phyloP scores from a whole-genome alignment of 1,140 invertebrate species.

The Elymnias hypermnestra region DNA sequence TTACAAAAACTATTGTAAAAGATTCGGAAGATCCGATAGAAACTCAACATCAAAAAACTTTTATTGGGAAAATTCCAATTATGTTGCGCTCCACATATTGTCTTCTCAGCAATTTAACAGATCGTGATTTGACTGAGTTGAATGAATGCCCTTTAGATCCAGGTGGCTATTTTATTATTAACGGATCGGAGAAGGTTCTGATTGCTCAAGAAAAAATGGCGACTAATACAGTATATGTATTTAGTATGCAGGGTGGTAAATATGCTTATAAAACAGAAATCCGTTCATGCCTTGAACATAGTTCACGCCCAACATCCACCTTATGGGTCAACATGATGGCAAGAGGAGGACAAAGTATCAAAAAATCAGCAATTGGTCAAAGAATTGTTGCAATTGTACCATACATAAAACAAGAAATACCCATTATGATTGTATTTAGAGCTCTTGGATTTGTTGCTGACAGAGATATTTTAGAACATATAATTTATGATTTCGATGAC shows the following conservation, averaged over 20 bases:
- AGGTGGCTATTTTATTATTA: slow-evolving; percentile 97
- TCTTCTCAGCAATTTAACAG: slow-evolving; percentile 92
- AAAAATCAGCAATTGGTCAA: slow-evolving; percentile 98
- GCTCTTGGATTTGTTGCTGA: slow-evolving; percentile 99
- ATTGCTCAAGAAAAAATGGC: slow-evolving; percentile 99
- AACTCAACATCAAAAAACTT: slow-evolving; percentile 97
- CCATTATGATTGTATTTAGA: slow-evolving; percentile 98
- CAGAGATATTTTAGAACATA: slow-evolving; percentile 98
- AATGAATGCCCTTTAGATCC: slow-evolving; percentile 99
- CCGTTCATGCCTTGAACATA: slow-evolving; percentile 96
- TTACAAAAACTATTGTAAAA: slow-evolving; percentile 95
- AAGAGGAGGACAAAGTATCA: slow-evolving; percentile 94
- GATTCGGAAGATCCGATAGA: slow-evolving; percentile 94
- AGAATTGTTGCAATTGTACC: slow-evolving; percentile 98
- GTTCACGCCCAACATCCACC: slow-evolving; percentile 94
- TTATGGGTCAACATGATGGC: slow-evolving; percentile 99
- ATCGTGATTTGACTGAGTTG: slow-evolving; percentile 98
- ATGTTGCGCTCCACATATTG: slow-evolving; percentile 99
- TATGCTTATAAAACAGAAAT: slow-evolving; percentile 99
- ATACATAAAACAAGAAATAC: slow-evolving; percentile 99
- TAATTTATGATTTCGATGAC: slow-evolving; percentile 99
- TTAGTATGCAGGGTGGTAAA: slow-evolving; percentile 98
- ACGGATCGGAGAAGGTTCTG: slow-evolving; percentile 96
- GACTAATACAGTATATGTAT: slow-evolving; percentile 99
- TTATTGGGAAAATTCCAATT: slow-evolving; percentile 99